Evolutionary conservation across 2,888 invertebrate genomes (phyloP).

Genomic region (Watsonalla binaria): DNA sequence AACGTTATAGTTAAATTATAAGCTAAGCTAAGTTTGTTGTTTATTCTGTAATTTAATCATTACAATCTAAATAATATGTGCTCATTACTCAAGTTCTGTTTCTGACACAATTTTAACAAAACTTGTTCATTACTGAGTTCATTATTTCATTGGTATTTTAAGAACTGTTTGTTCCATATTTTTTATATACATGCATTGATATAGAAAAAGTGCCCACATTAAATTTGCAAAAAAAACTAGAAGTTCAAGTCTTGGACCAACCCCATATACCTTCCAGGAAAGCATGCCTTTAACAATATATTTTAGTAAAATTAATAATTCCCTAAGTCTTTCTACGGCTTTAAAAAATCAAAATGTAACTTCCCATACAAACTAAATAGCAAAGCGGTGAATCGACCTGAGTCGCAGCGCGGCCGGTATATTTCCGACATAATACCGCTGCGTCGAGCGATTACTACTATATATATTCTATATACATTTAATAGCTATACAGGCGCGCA

Average conservation of each 20-base stretch:
- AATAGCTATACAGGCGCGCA: conserved; percentile 80
- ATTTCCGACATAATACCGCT: conserved; percentile 80
- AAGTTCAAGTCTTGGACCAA: conserved; percentile 40
- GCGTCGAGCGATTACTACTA: conserved; percentile 80
- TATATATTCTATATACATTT: conserved; percentile 80
- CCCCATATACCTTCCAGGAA: conserved; percentile 64
- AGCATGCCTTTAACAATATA: conserved; percentile 63
- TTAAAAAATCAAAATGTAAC: conserved; percentile 70
- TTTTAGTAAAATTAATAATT: conserved; percentile 66
- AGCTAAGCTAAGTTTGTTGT: too few relatives aligned
- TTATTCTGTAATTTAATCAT: too few relatives aligned
- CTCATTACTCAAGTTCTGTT: too few relatives aligned
- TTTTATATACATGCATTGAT: too few relatives aligned
- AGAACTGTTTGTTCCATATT: too few relatives aligned
- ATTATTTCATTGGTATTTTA: too few relatives aligned
- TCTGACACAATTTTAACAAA: too few relatives aligned
- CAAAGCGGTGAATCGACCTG: conserved; percentile 68
- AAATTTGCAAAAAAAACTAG: conserved; percentile 7
- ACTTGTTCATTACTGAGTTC: too few relatives aligned
- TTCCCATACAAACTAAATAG: conserved; percentile 77
- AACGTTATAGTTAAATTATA: too few relatives aligned
- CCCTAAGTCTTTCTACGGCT: conserved; percentile 58
- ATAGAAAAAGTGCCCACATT: too few relatives aligned
- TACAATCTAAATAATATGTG: too few relatives aligned
- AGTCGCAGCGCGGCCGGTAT: conserved; percentile 75